phyloP scores from a whole-genome alignment of 2,113 vertebrate species.

The Cheirogaleus medius region DNA sequence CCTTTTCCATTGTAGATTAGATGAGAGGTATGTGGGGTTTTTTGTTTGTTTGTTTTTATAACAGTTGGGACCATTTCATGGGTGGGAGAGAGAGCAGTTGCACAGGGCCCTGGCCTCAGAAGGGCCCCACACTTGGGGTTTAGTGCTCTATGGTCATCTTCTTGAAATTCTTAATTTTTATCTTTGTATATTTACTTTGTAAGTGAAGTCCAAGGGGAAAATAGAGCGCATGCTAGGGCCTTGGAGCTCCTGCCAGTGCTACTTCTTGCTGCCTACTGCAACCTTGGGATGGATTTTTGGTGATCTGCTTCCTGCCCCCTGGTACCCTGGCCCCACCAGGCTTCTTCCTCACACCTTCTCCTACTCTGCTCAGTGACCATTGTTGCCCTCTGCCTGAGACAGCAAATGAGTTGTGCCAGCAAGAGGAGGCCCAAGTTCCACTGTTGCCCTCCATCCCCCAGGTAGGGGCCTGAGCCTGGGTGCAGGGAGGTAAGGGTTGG shows the following conservation, averaged over 20 bases:
- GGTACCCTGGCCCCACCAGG: background rate
- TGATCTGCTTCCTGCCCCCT: background rate
- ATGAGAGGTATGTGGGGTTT: background rate
- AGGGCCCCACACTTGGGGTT: background rate
- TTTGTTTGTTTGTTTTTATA: background rate
- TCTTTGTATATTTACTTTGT: background rate
- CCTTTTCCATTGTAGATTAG: slow-evolving; percentile 63
- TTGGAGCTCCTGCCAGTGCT: background rate
- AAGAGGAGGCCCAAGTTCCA: background rate
- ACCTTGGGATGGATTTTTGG: background rate
- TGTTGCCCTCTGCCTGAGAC: background rate
- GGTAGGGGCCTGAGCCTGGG: too few species aligned
- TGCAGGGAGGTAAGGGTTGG: background rate
- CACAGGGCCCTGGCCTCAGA: background rate
- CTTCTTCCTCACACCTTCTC: background rate
- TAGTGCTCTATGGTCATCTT: background rate
- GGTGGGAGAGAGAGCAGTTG: background rate
- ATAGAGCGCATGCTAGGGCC: background rate
- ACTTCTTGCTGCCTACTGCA: background rate
- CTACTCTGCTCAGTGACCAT: too few species aligned
- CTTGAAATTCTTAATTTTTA: slow-evolving; percentile 2
- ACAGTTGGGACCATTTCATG: background rate
- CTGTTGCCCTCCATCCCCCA: too few species aligned
- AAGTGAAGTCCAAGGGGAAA: background rate
- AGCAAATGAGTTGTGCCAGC: background rate